Conservation (phyloP, 2,113 vertebrate genomes). For the Tinamus guttatus region DNA sequence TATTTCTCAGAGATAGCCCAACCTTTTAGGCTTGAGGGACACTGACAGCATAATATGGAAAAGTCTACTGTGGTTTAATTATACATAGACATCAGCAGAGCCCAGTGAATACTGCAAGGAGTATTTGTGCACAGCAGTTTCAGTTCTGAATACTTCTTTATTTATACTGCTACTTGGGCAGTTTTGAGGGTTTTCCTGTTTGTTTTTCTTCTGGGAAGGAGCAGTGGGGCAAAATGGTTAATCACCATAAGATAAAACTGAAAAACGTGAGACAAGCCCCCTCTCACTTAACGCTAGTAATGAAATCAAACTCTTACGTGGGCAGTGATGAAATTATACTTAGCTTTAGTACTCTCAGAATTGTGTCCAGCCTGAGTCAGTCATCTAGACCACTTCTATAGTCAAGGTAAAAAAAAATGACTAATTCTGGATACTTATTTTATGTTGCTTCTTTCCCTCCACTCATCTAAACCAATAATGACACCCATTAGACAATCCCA, state of each 20-base stretch:
- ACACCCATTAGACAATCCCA: not conserved
- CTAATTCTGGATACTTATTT: not conserved
- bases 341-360: not conserved
- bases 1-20: not conserved
- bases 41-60: not conserved
- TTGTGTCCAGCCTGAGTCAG: not conserved
- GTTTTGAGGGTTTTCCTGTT: not conserved
- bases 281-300: not conserved
- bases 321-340: not conserved
- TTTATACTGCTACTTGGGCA: not conserved
- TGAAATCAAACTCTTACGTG: not conserved
- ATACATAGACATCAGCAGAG: not conserved
- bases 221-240: not conserved
- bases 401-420: not conserved
- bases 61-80: not conserved
- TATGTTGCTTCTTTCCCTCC: not conserved
- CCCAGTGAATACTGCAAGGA: not conserved
- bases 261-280: not conserved
- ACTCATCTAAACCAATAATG: not conserved
- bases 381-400: not conserved
- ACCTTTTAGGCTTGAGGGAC: not conserved
- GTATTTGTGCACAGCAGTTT: not conserved
- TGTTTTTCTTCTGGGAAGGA: not conserved
- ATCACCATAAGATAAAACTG: not conserved
- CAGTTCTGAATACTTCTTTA: conserved; percentile 4